Percentiles rank a stretch among this genome's conserved stretches.
These are phyloP conservation scores for Salvelinus alpinus DNA, from an alignment of 2,113 vertebrate genomes.

Conservation along the genomic window DNA sequence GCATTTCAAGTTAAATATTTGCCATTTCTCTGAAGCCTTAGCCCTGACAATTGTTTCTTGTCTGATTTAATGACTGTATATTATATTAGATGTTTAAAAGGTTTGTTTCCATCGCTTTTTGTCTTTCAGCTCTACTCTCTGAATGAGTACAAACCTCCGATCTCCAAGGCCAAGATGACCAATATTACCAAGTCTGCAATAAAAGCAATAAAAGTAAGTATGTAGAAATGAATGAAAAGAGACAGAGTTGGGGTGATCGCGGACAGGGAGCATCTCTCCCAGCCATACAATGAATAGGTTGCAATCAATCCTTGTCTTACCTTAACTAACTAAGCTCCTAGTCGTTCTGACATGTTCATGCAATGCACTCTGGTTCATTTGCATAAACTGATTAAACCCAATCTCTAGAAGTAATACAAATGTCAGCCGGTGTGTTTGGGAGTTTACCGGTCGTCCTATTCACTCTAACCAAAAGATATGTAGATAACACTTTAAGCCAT, in stretches of 20 bases:
- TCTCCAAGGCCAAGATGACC: constrained; percentile 99
- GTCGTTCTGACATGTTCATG: no score
- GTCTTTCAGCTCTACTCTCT: constrained; percentile 90
- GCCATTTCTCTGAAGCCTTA: no score
- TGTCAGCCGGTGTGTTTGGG: no score
- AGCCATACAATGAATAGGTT: background rate
- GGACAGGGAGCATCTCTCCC: background rate
- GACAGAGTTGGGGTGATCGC: background rate
- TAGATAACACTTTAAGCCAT: no score
- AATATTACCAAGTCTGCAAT: constrained; percentile 99
- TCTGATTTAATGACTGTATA: background rate
- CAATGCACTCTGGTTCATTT: no score
- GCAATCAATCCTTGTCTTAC: background rate
- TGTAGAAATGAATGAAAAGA: constrained; percentile 31
- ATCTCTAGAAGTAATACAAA: no score
- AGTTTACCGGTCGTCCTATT: no score
- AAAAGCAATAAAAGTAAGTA: constrained; percentile 99
- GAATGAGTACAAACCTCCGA: constrained; percentile 98
- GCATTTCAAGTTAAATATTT: no score
- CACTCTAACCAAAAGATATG: no score
- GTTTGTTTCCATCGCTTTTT: constrained; percentile 29
- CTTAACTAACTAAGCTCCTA: background rate
- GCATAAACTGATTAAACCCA: no score
- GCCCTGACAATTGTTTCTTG: no score
- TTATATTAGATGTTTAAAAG: background rate